Evolutionary conservation across 2,113 vertebrate species (phyloP), one percentile per base, ranked within the genome.

Genomic region (Potamarius usumacintae): DNA sequence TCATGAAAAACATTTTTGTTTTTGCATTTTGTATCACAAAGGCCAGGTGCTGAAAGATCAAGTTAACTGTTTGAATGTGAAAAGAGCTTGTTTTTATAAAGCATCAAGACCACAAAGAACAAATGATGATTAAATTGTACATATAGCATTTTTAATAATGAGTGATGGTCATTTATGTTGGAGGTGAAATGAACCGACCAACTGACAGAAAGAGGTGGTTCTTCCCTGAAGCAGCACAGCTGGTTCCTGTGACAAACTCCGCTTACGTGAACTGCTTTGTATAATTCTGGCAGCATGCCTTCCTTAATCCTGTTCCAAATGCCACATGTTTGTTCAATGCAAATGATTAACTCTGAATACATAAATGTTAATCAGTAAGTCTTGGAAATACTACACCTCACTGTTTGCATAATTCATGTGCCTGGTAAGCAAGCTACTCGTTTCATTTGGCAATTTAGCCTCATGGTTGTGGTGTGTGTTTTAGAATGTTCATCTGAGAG

Each of bases 201-300:
- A 20, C 18, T 18, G 22, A 34, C 22, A 60, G 25, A 62, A 76
- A 76, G 55, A 62, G 71, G 30, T 42, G 22, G 69, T 25, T 74
- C 71, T 85, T 85, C 84, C 71, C 71, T 62, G 69, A 85, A 76
- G 14, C 12, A 10, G 71, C 55, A 60, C 84, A 58, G 62, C 69
- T 76, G 55, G 69, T 85, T 60, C 84, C 84, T 74, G 84, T 85
- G 71, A 85, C 34, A 69, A 14, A 85, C 27, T 22, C 55, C 7
- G 14, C 18, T 85, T 85, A 60, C 69, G 34, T 76, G 71, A 85
- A 85, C 55, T 74, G 84, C 84, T 85, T 85, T 85, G 84, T 76
- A 60, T 85, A 74, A 74, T 22, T 53, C 83, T 84, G 83, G 48
- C 57, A 76, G 2, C 55, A 76, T 25, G 34, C 71, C 71, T 85